These are phyloP conservation scores for Nyctibius bracteatus DNA, from an alignment of 2,113 vertebrate genomes.

Conservation along the genomic window DNA sequence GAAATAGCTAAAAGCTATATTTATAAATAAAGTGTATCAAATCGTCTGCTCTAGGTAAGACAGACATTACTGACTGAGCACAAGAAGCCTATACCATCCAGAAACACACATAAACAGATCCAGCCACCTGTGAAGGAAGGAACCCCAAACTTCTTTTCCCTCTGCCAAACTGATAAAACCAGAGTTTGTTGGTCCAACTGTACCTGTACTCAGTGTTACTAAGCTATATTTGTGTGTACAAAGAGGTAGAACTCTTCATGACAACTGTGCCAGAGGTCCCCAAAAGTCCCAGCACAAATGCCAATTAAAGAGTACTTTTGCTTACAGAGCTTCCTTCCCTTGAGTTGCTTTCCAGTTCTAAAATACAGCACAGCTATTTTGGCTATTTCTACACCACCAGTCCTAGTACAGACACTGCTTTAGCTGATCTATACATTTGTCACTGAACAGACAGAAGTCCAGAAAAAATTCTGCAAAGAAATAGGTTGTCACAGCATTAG, in stretches of 20 bases:
- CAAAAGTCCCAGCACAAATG: background rate
- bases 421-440: background rate
- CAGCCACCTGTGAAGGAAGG: background rate
- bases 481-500: background rate
- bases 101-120: background rate
- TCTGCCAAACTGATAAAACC: background rate
- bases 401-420: fast-evolving
- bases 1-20: background rate
- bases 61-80: background rate
- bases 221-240: background rate
- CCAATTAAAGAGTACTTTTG: background rate
- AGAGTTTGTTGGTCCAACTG: background rate
- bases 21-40: background rate
- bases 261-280: background rate
- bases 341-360: background rate
- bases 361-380: background rate
- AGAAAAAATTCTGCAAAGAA: background rate
- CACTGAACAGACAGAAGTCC: background rate
- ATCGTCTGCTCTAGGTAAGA: background rate
- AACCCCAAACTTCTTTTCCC: background rate
- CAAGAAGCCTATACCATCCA: background rate
- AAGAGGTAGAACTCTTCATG: background rate
- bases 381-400: background rate
- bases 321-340: background rate
- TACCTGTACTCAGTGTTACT: background rate